Conservation (phyloP, 2,113 vertebrate species). For the Tonatia bakeri region DNA sequence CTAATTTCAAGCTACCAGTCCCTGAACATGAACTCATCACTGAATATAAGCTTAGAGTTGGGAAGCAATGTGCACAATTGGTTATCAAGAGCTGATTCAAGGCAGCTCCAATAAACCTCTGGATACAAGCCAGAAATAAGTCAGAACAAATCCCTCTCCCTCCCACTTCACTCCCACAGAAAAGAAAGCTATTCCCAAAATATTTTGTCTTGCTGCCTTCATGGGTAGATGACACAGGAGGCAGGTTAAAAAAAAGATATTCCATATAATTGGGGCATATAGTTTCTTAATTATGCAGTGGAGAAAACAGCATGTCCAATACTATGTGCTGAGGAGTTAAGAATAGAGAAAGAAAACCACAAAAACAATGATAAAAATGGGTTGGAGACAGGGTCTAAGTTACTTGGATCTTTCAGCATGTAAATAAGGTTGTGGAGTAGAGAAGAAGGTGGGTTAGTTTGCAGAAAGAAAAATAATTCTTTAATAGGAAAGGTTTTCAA, state of each 20-base stretch:
- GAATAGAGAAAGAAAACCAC: background rate
- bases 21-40: background rate
- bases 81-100: background rate
- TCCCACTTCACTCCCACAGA: background rate
- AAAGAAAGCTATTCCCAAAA: background rate
- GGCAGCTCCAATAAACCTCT: background rate
- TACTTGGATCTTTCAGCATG: background rate
- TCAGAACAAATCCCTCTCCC: background rate
- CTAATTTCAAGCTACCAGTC: background rate
- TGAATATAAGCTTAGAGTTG: background rate
- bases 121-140: background rate
- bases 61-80: background rate
- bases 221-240: background rate
- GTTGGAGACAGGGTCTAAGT: background rate
- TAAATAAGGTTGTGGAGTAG: background rate
- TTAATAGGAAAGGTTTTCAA: conserved; percentile 17
- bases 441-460: background rate
- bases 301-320: background rate
- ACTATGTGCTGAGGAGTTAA: background rate
- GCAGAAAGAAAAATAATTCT: background rate
- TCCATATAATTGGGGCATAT: background rate
- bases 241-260: background rate
- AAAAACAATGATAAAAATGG: background rate
- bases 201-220: background rate
- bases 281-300: background rate